phyloP scores from a whole-genome alignment of 2,888 invertebrate species.

The Synergus laeviventris region DNA sequence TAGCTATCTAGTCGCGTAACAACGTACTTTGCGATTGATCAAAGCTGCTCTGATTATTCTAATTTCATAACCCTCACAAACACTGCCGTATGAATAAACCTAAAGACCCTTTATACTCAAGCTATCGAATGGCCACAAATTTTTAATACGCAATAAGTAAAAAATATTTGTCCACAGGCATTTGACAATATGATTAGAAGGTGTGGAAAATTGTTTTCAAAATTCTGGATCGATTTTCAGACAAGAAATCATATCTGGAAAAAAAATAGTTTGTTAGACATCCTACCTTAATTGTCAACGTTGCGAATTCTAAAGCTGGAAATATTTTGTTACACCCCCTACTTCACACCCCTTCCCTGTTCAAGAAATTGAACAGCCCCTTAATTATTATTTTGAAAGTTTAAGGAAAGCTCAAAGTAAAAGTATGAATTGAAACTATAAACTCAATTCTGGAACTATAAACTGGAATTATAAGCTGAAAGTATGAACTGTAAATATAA shows the following conservation, averaged over 20 bases:
- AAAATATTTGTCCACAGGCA: too few species aligned
- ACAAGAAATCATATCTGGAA: too few species aligned
- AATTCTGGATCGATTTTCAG: too few species aligned
- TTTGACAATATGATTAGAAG: too few species aligned
- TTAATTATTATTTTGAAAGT: background rate
- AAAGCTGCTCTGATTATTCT: slow-evolving; percentile 70
- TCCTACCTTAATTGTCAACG: too few species aligned
- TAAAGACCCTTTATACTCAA: slow-evolving; percentile 15
- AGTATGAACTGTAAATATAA: background rate
- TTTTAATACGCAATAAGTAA: too few species aligned
- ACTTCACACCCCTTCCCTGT: too few species aligned
- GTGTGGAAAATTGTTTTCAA: too few species aligned
- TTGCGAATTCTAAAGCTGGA: too few species aligned
- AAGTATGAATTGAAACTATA: background rate
- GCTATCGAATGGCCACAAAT: background rate
- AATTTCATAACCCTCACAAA: slow-evolving; percentile 55
- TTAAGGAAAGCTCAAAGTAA: background rate
- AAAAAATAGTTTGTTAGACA: too few species aligned
- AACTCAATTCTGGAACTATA: background rate
- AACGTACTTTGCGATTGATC: slow-evolving; percentile 67
- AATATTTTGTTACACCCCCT: too few species aligned
- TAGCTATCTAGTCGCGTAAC: slow-evolving; percentile 61
- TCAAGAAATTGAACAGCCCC: too few species aligned
- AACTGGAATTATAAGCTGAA: background rate
- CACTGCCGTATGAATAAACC: slow-evolving; percentile 26